Evolutionary conservation across 1,140 invertebrate genomes (phyloP), one percentile per base, ranked within the genome.

Genomic region (Danaus plexippus): DNA sequence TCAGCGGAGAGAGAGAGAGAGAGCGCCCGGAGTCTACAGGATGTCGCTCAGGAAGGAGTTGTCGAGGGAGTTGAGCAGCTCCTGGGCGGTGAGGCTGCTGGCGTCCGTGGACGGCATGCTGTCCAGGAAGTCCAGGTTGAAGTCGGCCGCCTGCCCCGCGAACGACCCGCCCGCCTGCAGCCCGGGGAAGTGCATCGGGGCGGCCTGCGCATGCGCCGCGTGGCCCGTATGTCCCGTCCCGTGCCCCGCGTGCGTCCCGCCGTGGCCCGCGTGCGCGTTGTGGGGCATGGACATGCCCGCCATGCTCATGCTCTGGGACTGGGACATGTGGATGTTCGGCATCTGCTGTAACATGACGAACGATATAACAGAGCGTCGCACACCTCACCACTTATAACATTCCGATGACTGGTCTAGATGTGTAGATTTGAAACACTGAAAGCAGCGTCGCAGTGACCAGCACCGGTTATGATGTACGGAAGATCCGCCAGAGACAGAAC

Each of bases 81-180:
- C 94, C 76, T 94, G 93, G 47, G 93, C 92, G 59, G 91, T 92
- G 70, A 94, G 92, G 62, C 91, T 91, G 64, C 89, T 89, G 45
- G 91, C 88, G 69, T 94, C 92, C 13, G 89, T 89, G 52, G 91
- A 89, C 43, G 92, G 91, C 73, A 94, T 89, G 79, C 92, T 93
- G 68, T 94, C 93, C n/a, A 95, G 84, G 80, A 94, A 93, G 88
- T 95, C 94, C 60, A 94, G 88, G 79, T 91, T 93, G 71, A 94
- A 93, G 73, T 94, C 93, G 13, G 90, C 88, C 0, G 92, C 76
- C 77, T 89, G 90, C 65, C 71, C 88, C 47, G 87, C 80, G 83
- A 89, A 90, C 80, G 86, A 86, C 15, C 15, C 15, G 15, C 15
- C 15, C 15, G 15, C 15, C 15, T 15, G 15, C 15, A 15, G 15